A percentile compares a stretch with the other conserved stretches of the same genome.
Conservation (phyloP, 2,113 vertebrate species). For the Oceanites oceanicus region DNA sequence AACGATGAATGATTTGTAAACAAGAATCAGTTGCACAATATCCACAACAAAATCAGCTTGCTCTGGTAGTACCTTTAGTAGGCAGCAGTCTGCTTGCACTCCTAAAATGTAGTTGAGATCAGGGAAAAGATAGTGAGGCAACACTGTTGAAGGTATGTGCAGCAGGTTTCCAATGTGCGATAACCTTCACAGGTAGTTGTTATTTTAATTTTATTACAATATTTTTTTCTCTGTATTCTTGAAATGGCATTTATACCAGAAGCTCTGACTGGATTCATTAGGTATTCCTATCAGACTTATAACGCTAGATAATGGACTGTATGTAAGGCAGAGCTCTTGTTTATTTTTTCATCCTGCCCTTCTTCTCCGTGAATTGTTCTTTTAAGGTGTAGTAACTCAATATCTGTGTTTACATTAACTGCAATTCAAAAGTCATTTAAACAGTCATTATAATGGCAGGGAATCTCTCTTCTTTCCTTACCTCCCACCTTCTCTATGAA, state of each 20-base stretch:
- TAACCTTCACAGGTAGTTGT: background rate
- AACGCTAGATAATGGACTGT: background rate
- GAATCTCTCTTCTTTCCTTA: background rate
- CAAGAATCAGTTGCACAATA: background rate
- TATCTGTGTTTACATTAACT: background rate
- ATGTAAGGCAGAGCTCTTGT: background rate
- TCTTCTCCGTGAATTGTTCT: background rate
- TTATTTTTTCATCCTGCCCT: background rate
- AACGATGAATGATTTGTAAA: background rate
- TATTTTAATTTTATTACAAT: background rate
- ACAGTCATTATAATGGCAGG: background rate
- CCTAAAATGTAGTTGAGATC: background rate
- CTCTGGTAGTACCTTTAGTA: background rate
- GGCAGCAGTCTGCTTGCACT: background rate
- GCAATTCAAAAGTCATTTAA: background rate
- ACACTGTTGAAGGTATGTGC: accelerated
- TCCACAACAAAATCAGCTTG: background rate
- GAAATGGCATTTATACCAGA: background rate
- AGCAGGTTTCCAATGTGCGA: background rate
- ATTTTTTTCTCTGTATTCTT: background rate
- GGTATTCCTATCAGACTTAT: background rate
- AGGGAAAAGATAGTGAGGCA: background rate
- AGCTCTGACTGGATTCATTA: background rate
- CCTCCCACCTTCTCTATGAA: background rate
- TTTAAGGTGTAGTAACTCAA: background rate